phyloP scores from a whole-genome alignment of 1,140 invertebrate genomes.

The Antheraea pernyi region DNA sequence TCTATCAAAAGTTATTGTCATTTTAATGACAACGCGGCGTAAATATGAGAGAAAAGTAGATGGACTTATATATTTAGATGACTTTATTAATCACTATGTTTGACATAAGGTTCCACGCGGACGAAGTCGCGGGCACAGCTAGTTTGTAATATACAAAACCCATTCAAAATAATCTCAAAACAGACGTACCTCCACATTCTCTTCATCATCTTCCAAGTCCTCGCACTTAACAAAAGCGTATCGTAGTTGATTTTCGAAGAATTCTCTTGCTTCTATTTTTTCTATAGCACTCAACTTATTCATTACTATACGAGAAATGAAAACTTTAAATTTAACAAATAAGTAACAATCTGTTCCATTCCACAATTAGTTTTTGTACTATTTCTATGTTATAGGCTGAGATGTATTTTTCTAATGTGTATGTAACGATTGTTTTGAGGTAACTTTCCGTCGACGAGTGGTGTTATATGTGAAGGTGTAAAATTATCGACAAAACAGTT shows the following conservation, averaged over 20 bases:
- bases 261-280: conserved; percentile 49
- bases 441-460: not conserved
- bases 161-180: not conserved
- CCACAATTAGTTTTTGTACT: too few species aligned
- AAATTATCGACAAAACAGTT: conserved; percentile 68
- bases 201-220: conserved; percentile 55
- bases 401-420: too few species aligned
- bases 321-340: not conserved
- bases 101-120: too few species aligned
- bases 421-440: not conserved
- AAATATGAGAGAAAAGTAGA: too few species aligned
- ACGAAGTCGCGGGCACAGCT: too few species aligned
- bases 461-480: conserved; percentile 43
- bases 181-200: conserved; percentile 52
- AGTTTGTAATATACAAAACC: too few species aligned
- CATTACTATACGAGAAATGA: conserved; percentile 25
- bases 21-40: too few species aligned
- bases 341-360: too few species aligned
- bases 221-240: conserved; percentile 63
- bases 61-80: too few species aligned
- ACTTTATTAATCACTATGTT: too few species aligned
- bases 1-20: too few species aligned
- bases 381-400: too few species aligned
- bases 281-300: conserved; percentile 43
- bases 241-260: conserved; percentile 63